Evolutionary conservation across 1,140 invertebrate genomes (phyloP), one percentile per base, ranked within the genome.

Genomic region (Nymphalis io): DNA sequence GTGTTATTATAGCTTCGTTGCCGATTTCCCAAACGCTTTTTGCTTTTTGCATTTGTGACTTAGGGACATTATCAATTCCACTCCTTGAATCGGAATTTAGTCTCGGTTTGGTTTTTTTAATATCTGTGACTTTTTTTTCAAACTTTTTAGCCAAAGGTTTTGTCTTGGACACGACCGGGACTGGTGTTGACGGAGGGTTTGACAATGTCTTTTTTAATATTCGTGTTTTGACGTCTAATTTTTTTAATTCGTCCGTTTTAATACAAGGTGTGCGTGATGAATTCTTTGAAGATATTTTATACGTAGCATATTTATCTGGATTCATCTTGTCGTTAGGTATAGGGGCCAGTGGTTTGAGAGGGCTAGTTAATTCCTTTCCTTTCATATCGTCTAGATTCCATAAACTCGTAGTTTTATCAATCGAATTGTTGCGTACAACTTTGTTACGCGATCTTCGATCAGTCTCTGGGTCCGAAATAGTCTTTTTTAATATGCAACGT

Each of bases 401-500:
- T 73, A 93, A 78, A 83, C 92, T 92, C 20, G 91, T 93, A 15
- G 91, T 93, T 82, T 92, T 92, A 67, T 91, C 90, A 48, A 92
- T 89, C 38, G 90, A 91, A 74, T 89, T 89, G 67, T 88, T 92
- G 16, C 89, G 83, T 53, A 81, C 68, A 10, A 88, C 83, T 79
- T 84, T 85, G 68, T 83, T 87, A 38, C 83, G 73, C 51, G 69
- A 70, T 72, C 80, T 84, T 63, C 74, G 80, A 44, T 83, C 79
- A 59, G 73, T 83, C 67, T 90, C 82, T 0, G 87, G 84, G 70
- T 90, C 84, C 15, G 85, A 90, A 68, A 82, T 86, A 60, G 82
- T 74, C 76, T 93, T 93, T 72, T 94, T 94, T 48, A 94, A 84
- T 66, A 94, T 93, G 78, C 93, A 94, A 73, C 93, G 91, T 2